A percentile compares a stretch with the other conserved stretches of the same genome.
phyloP scores from a whole-genome alignment of 2,113 vertebrate genomes.

The Ivindomyrus marchei region DNA sequence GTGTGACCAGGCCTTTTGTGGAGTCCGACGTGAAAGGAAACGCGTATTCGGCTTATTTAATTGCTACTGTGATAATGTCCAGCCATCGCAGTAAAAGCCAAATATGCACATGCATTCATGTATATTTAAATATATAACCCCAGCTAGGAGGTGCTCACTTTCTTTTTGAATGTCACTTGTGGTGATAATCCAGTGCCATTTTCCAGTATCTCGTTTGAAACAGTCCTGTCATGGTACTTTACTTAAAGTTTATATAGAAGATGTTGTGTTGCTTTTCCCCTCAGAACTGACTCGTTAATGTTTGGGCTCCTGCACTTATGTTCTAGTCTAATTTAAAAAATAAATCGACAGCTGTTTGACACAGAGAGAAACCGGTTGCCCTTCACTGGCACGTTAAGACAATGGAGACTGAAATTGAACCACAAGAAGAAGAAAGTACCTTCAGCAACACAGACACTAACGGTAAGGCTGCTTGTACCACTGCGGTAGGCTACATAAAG shows the following conservation, averaged over 20 bases:
- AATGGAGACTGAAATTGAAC: constrained; percentile 94
- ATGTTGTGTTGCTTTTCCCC: neutral
- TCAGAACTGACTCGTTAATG: neutral
- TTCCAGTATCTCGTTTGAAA: neutral
- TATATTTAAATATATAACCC: neutral
- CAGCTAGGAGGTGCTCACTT: neutral
- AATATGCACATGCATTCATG: neutral
- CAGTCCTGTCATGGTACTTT: neutral
- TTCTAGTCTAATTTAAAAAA: constrained; percentile 36
- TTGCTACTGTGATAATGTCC: neutral
- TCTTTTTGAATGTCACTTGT: neutral
- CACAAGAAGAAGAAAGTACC: constrained; percentile 76
- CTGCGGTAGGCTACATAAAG: neutral
- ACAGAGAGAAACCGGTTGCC: constrained; percentile 49
- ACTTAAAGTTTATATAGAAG: neutral
- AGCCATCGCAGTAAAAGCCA: neutral
- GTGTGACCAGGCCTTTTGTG: neutral
- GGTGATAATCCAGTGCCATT: neutral
- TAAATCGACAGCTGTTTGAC: constrained; percentile 45
- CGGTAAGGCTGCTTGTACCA: constrained; percentile 57
- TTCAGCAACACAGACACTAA: constrained; percentile 93
- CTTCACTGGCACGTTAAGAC: constrained; percentile 52
- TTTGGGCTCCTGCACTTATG: neutral
- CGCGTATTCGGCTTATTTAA: neutral
- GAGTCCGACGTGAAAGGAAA: neutral